Evolutionary conservation across 2,888 invertebrate species (phyloP).

Genomic region (Eurytoma californica): DNA sequence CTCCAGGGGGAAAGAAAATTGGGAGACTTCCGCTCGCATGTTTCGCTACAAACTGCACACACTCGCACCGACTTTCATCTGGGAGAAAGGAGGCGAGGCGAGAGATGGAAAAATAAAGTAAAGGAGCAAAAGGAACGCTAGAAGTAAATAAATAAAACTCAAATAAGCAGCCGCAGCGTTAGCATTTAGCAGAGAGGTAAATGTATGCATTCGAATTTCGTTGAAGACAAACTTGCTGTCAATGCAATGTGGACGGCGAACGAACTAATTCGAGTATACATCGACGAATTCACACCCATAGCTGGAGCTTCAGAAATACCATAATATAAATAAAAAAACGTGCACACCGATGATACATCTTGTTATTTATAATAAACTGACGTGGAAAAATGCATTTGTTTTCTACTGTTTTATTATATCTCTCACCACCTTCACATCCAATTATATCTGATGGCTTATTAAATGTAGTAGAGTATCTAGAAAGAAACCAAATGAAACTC

Average conservation of each 20-base stretch:
- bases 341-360: constrained; percentile 72
- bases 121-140: background rate
- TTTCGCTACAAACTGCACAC: constrained; percentile 38
- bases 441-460: no score
- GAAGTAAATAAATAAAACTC: constrained; percentile 12
- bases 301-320: constrained; percentile 68
- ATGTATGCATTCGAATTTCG: constrained; percentile 35
- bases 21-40: constrained; percentile 54
- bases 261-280: constrained; percentile 34
- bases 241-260: no score
- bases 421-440: no score
- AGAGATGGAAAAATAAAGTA: background rate
- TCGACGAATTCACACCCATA: constrained; percentile 52
- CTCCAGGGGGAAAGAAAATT: constrained; percentile 4
- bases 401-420: background rate
- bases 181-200: constrained; percentile 17
- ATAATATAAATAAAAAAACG: constrained; percentile 64
- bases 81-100: background rate
- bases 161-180: constrained; percentile 38
- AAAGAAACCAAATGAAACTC: no score
- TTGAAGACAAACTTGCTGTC: background rate
- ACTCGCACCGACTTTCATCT: constrained; percentile 9
- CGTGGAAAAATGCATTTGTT: constrained; percentile 34
- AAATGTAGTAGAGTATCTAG: no score
- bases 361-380: constrained; percentile 73